Conservation (phyloP, 2,113 vertebrate species). For the Heterotis niloticus region DNA sequence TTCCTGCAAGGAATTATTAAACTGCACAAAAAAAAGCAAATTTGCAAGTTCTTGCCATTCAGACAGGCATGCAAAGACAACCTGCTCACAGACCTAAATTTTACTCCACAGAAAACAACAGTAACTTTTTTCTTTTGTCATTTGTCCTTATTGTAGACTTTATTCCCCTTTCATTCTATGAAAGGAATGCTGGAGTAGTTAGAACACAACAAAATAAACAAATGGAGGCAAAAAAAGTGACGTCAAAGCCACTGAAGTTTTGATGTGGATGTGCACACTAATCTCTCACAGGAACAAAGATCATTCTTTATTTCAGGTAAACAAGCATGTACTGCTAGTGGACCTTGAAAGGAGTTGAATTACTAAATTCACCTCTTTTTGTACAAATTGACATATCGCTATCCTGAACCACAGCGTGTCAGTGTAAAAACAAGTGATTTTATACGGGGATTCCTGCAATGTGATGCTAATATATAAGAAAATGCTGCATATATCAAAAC, state of each 20-base stretch:
- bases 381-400: neutral
- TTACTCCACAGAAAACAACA: too few relatives aligned
- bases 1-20: neutral
- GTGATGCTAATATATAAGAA: too few relatives aligned
- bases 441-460: too few relatives aligned
- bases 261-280: neutral
- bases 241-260: neutral
- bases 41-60: neutral
- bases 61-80: neutral
- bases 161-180: too few relatives aligned
- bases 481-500: too few relatives aligned
- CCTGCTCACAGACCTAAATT: neutral
- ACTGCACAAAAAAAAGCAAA: neutral
- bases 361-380: neutral
- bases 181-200: neutral
- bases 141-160: too few relatives aligned
- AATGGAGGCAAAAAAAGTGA: too few relatives aligned
- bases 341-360: neutral
- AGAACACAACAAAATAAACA: neutral
- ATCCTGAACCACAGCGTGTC: neutral
- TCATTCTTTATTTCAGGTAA: neutral
- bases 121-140: too few relatives aligned
- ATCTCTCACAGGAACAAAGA: neutral
- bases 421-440: too few relatives aligned
- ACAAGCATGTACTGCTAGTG: neutral